phyloP scores from a whole-genome alignment of 1,140 invertebrate species.

The Anadara kagoshimensis region DNA sequence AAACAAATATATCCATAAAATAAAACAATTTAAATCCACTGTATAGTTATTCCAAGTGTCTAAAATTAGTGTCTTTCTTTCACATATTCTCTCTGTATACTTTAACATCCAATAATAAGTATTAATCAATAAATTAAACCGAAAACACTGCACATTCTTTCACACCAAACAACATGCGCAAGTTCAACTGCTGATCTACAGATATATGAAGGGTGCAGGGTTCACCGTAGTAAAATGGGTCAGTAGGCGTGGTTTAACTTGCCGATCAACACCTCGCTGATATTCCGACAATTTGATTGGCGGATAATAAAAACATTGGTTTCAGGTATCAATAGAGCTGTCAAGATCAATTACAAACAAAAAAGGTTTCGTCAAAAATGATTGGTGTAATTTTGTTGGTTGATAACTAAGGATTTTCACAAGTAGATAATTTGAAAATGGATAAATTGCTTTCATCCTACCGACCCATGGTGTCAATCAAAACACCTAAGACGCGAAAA shows the following conservation, averaged over 20 bases:
- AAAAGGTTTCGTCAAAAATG: too few species aligned
- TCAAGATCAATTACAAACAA: too few species aligned
- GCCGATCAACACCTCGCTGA: slow-evolving; percentile 4
- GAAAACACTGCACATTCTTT: slow-evolving; percentile 27
- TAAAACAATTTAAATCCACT: slow-evolving; percentile 7
- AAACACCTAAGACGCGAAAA: too few species aligned
- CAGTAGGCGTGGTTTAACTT: slow-evolving; percentile 36
- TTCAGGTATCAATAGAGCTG: too few species aligned
- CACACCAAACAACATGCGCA: slow-evolving; percentile 22
- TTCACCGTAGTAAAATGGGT: slow-evolving; percentile 42
- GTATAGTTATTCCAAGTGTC: slow-evolving; percentile 8
- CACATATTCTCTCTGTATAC: slow-evolving; percentile 22
- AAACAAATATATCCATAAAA: slow-evolving; percentile 42
- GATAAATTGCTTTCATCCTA: too few species aligned
- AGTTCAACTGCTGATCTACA: slow-evolving; percentile 29
- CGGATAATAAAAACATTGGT: too few species aligned
- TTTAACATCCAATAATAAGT: slow-evolving; percentile 28
- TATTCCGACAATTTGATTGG: too few species aligned
- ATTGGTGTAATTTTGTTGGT: too few species aligned
- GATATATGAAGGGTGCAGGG: slow-evolving; percentile 27
- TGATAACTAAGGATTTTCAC: too few species aligned
- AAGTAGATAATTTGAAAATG: too few species aligned
- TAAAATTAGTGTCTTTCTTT: slow-evolving; percentile 6
- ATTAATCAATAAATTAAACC: slow-evolving; percentile 35
- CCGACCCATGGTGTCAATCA: too few species aligned